Evolutionary conservation across 1,140 invertebrate species (phyloP), one percentile per base, ranked within the genome.

Genomic region (Nephila pilipes): DNA sequence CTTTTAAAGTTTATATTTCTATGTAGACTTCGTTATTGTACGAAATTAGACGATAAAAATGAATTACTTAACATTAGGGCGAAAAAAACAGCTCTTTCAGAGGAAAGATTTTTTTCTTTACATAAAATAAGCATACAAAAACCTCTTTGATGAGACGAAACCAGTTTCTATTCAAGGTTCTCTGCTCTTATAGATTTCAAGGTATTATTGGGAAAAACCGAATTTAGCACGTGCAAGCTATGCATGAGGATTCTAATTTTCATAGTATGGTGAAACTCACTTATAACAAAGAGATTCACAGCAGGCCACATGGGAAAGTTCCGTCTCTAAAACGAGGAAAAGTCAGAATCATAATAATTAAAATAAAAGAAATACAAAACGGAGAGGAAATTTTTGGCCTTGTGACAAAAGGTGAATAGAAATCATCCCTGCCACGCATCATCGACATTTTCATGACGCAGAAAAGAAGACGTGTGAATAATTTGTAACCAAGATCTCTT

Each of bases 291-390:
- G 60, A 63, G 20, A 8, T 63, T n/a, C 20, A 10, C 10, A n/a
- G n/a, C 8, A 65, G 14, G 0, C n/a, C 14, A 69, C n/a, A 32
- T 12, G 25, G 12, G 63, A 69, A 69, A 69, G n/a, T 69, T 75
- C 14, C 16, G 18, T 6, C 32, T 32, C 16, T 36, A 32, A 75
- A 32, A 75, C 16, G 29, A 18, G 69, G 69, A 36, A 75, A 75
- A 75, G 69, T 75, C 32, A 75, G 69, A 75, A 36, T 75, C 25
- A 32, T 18, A 32, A n/a, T 65, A 65, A 75, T 83, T 83, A 83
- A 18, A n/a, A 80, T 18, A 46, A 55, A 83, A 55, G 3, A 22
- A 81, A n/a, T n/a, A n/a, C n/a, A 16, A n/a, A 32, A 32, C 14
- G 46, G 69, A n/a, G 16, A 25, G 14, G 29, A 75, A 69, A 69